These are phyloP conservation scores for Formicarius rufipectus DNA, from an alignment of 2,113 vertebrate species.

Conservation along the genomic window DNA sequence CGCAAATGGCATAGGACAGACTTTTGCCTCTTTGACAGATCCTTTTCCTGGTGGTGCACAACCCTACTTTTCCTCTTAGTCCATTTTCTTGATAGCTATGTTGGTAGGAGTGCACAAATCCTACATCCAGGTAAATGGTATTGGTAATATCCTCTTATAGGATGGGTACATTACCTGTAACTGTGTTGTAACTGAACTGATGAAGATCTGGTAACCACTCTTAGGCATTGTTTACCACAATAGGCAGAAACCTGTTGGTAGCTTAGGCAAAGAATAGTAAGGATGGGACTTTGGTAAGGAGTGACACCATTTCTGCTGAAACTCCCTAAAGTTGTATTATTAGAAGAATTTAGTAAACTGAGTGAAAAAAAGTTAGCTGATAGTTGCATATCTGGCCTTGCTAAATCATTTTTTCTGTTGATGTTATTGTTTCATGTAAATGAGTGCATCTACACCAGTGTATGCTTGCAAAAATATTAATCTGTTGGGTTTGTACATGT, in stretches of 20 bases:
- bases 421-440: not conserved
- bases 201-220: not conserved
- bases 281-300: not conserved
- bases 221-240: too few relatives aligned
- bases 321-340: not conserved
- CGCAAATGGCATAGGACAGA: not conserved
- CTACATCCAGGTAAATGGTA: not conserved
- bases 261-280: not conserved
- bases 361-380: not conserved
- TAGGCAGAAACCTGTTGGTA: not conserved
- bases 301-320: not conserved
- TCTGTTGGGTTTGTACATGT: not conserved
- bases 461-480: conserved; percentile 11
- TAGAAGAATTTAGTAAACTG: not conserved
- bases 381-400: not conserved
- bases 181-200: not conserved
- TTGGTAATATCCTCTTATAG: not conserved
- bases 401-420: not conserved
- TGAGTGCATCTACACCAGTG: not conserved
- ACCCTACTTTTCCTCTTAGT: not conserved
- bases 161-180: not conserved
- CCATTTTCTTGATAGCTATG: not conserved
- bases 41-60: conserved; percentile 7
- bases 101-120: not conserved
- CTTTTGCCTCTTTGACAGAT: conserved; percentile 33